Percentiles rank a stretch among this genome's conserved stretches.
These are phyloP conservation scores for Oreochromis spilurus DNA, from an alignment of 2,113 vertebrate genomes.

Conservation along the genomic window DNA sequence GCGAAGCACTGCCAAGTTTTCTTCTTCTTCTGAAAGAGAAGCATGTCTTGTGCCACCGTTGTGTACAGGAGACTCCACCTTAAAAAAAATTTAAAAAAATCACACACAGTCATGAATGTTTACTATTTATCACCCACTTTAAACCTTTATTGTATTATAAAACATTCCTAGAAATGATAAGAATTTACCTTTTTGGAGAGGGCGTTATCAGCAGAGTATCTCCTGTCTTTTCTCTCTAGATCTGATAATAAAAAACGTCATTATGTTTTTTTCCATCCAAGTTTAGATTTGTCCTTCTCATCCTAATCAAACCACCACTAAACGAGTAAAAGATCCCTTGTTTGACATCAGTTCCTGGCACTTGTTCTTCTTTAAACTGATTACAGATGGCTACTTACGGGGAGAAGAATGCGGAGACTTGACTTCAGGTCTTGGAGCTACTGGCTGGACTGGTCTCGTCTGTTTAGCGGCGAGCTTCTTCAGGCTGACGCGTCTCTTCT, in stretches of 20 bases:
- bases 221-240: conserved; percentile 70
- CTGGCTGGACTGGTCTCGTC: conserved; percentile 90
- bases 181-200: conserved; percentile 75
- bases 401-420: conserved; percentile 84
- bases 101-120: background rate
- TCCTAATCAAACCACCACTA: background rate
- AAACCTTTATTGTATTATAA: background rate
- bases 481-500: conserved; percentile 87
- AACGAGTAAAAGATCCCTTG: background rate
- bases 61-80: conserved; percentile 78
- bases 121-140: background rate
- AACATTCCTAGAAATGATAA: background rate
- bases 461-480: conserved; percentile 96
- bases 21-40: conserved; percentile 88
- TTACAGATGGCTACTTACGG: conserved; percentile 58
- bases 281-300: background rate
- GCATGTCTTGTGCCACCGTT: conserved; percentile 74
- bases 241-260: conserved; percentile 19
- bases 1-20: conserved; percentile 88
- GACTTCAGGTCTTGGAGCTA: conserved; percentile 91
- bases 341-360: background rate
- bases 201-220: conserved; percentile 65
- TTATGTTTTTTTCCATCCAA: background rate
- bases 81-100: background rate
- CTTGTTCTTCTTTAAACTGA: background rate